Percentiles rank a stretch among this genome's conserved stretches.
Evolutionary conservation across 37 sponge, comb jelly and placozoan species (phyloP).

Genomic region (Aplysina aerophoba): DNA sequence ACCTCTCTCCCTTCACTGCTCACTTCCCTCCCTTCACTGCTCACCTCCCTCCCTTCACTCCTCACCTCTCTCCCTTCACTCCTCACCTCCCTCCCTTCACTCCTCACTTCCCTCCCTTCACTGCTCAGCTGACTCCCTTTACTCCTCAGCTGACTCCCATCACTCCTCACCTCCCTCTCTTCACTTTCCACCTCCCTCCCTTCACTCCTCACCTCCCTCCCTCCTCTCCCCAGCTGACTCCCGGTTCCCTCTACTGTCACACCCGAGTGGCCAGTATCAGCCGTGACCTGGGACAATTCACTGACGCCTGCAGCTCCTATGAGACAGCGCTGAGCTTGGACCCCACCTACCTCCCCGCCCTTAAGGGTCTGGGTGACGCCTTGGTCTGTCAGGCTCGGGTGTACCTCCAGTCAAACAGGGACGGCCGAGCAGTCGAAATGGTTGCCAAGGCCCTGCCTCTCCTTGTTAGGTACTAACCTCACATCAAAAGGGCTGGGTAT

Average conservation of each 20-base stretch:
- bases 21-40: too few species aligned
- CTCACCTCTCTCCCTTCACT: too few species aligned
- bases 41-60: too few species aligned
- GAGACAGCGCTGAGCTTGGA: constrained; percentile 54
- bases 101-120: too few species aligned
- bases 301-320: constrained; percentile 64
- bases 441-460: constrained; percentile 46
- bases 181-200: not conserved
- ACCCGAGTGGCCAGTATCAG: constrained; percentile 71
- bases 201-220: not conserved
- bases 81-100: too few species aligned
- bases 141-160: too few species aligned
- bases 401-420: constrained; percentile 49
- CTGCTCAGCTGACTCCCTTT: too few species aligned
- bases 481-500: not conserved
- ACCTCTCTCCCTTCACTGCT: too few species aligned
- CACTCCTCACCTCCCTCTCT: not conserved
- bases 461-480: constrained; percentile 51
- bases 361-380: constrained; percentile 74
- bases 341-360: constrained; percentile 68
- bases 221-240: constrained; percentile 53
- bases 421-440: constrained; percentile 66
- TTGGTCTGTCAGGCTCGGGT: constrained; percentile 32
- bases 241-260: constrained; percentile 61
- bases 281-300: constrained; percentile 41